Percentiles rank a stretch among this genome's conserved stretches.
Evolutionary conservation across 2,797 vertebrate genomes (phyloP).

Genomic region (Masticophis lateralis): DNA sequence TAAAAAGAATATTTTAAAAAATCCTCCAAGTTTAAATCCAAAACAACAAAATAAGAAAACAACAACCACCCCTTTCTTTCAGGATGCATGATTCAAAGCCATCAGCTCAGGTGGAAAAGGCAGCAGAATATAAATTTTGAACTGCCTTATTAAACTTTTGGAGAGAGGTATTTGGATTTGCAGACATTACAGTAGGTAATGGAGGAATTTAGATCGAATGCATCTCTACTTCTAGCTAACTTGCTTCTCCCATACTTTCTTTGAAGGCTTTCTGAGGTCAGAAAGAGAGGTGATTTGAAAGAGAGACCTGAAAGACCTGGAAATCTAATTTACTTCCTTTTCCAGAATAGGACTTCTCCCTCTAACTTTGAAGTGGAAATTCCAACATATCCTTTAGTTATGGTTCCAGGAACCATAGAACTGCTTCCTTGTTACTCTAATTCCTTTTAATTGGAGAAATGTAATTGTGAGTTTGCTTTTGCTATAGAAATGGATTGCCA

Average conservation of each 20-base stretch:
- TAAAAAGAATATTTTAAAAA: not conserved
- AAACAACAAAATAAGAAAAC: not conserved
- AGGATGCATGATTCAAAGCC: not conserved
- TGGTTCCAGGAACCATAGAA: not conserved
- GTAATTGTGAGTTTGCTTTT: constrained; percentile 29
- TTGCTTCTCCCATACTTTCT: not conserved
- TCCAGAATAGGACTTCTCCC: not conserved
- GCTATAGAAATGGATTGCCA: constrained; percentile 48
- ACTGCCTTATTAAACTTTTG: not conserved
- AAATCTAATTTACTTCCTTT: not conserved
- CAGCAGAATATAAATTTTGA: not conserved
- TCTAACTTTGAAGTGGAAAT: not conserved
- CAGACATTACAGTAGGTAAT: not conserved
- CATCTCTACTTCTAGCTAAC: not conserved
- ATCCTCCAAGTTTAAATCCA: not conserved
- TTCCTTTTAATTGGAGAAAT: constrained; percentile 24
- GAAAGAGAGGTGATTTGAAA: not conserved
- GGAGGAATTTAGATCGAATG: not conserved
- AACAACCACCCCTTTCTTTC: not conserved
- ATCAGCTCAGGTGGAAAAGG: not conserved
- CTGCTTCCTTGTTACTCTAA: not conserved
- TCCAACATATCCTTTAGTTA: not conserved
- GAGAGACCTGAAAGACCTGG: not conserved
- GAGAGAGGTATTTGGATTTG: not conserved
- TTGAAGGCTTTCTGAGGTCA: not conserved